phyloP scores from a whole-genome alignment of 1,140 invertebrate genomes.

The Zaprionus inermis region DNA sequence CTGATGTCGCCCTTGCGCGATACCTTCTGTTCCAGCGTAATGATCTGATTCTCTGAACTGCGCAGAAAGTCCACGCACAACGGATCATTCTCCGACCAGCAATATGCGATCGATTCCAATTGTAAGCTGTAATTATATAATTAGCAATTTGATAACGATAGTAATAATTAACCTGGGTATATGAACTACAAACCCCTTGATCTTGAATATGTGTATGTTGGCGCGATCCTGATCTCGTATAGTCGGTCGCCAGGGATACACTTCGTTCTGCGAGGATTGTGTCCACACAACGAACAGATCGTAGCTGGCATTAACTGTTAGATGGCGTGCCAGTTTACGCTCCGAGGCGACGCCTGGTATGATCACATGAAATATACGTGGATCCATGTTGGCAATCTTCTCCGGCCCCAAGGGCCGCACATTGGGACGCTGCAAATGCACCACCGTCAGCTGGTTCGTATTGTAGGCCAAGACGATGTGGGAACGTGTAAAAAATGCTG shows the following conservation, averaged over 20 bases:
- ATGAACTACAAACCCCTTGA: conserved; percentile 59
- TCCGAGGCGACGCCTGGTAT: conserved; percentile 86
- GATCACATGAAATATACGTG: conserved; percentile 86
- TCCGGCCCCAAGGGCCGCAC: conserved; percentile 85
- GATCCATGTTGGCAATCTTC: conserved; percentile 87
- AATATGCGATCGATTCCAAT: conserved; percentile 87
- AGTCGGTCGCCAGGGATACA: conserved; percentile 93
- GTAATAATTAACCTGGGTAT: too few relatives aligned
- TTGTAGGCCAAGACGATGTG: conserved; percentile 88
- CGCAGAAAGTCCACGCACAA: conserved; percentile 88
- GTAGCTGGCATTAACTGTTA: conserved; percentile 87
- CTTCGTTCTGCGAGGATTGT: conserved; percentile 90
- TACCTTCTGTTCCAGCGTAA: conserved; percentile 91
- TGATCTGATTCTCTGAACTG: conserved; percentile 88
- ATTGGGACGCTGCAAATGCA: conserved; percentile 87
- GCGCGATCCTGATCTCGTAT: conserved; percentile 91
- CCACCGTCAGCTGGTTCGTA: conserved; percentile 88
- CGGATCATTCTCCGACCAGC: conserved; percentile 90
- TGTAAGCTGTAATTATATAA: too few relatives aligned
- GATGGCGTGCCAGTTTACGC: conserved; percentile 87
- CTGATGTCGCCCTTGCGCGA: conserved; percentile 91
- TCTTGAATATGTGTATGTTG: conserved; percentile 90
- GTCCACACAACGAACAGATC: conserved; percentile 90
- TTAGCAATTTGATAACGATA: too few relatives aligned
- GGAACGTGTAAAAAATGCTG: conserved; percentile 88